Evolutionary conservation across 2,113 vertebrate species (phyloP).

Genomic region (Aplodontia rufa): DNA sequence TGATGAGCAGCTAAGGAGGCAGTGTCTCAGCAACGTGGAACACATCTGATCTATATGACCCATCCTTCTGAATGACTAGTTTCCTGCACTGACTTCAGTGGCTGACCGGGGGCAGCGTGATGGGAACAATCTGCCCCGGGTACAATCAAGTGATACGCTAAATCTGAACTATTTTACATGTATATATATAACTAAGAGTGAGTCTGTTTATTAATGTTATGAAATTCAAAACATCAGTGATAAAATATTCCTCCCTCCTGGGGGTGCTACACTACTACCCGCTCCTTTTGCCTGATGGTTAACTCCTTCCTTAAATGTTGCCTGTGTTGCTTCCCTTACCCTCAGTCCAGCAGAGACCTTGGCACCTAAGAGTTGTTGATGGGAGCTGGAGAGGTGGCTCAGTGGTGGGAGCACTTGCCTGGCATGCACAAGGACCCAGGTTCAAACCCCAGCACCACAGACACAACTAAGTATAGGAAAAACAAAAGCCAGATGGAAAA

Average conservation of each 20-base stretch:
- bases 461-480: too few species aligned
- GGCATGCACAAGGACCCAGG: too few species aligned
- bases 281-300: background rate
- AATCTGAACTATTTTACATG: background rate
- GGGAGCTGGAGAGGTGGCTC: too few species aligned
- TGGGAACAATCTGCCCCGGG: background rate
- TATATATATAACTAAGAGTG: background rate
- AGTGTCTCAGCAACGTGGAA: background rate
- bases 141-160: background rate
- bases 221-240: background rate
- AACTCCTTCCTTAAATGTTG: background rate
- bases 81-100: background rate
- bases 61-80: background rate
- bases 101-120: background rate
- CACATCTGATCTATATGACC: background rate
- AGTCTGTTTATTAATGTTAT: background rate
- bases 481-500: too few species aligned
- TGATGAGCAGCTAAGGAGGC: background rate
- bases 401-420: too few species aligned
- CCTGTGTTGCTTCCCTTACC: background rate
- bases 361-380: too few species aligned
- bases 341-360: background rate
- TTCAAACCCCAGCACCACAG: too few species aligned
- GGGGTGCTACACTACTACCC: rapidly evolving
- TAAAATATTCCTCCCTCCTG: background rate